phyloP scores from a whole-genome alignment of 2,888 invertebrate species.

The Melieria crassipennis region DNA sequence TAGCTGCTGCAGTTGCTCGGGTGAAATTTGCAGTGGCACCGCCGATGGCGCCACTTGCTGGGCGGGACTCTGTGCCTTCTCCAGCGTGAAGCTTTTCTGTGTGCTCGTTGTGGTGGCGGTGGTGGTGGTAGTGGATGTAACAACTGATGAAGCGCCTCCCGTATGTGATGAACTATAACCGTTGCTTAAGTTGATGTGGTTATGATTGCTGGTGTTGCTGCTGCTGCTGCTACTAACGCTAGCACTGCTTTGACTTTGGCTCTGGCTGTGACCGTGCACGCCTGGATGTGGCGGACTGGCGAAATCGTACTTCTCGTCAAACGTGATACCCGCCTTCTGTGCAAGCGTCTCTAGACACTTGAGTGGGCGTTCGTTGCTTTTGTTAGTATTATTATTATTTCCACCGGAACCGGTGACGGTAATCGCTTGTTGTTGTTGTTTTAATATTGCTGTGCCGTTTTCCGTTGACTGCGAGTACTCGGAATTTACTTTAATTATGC shows the following conservation, averaged over 20 bases:
- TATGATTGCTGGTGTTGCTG: constrained; percentile 23
- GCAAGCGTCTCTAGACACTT: constrained; percentile 79
- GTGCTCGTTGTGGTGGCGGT: constrained; percentile 3
- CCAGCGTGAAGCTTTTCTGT: constrained; percentile 61
- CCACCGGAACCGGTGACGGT: too few relatives aligned
- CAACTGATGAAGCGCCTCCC: neutral
- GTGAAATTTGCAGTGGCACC: constrained; percentile 65
- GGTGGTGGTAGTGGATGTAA: constrained; percentile 21
- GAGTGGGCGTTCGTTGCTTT: constrained; percentile 66
- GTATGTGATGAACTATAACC: constrained; percentile 9
- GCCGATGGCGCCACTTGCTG: constrained; percentile 64
- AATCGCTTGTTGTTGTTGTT: constrained; percentile 49
- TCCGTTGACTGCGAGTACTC: constrained; percentile 59
- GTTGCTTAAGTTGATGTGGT: constrained; percentile 1
- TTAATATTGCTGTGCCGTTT: constrained; percentile 62
- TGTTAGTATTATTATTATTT: constrained; percentile 40
- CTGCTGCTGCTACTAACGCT: neutral
- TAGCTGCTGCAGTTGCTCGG: constrained; percentile 70
- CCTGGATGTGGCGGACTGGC: constrained; percentile 67
- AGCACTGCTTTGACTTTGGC: constrained; percentile 16
- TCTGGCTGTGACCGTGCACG: constrained; percentile 31
- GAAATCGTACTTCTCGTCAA: constrained; percentile 79
- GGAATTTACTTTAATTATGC: constrained; percentile 52
- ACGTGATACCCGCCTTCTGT: constrained; percentile 78
- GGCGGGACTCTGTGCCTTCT: constrained; percentile 70